These are phyloP conservation scores for Scaptomyza caliginosa DNA, from an alignment of 2,888 invertebrate species.

Conservation along the genomic window DNA sequence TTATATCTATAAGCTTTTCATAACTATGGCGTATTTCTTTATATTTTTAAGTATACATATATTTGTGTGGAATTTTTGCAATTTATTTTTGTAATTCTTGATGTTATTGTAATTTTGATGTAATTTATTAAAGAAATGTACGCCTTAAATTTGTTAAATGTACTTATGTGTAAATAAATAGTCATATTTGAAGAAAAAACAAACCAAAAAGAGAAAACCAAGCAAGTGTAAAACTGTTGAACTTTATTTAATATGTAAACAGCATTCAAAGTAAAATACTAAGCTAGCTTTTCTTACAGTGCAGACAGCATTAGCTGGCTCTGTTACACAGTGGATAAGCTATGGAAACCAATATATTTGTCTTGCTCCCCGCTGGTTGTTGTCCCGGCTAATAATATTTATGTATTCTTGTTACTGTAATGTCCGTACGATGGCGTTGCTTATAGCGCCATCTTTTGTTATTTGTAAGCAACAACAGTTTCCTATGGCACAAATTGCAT, in stretches of 20 bases:
- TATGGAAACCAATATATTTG: not conserved
- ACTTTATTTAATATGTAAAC: not conserved
- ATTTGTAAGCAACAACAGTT: not conserved
- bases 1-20: conserved; percentile 43
- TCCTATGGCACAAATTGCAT: too few relatives aligned
- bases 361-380: conserved; percentile 14
- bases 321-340: not conserved
- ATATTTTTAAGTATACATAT: conserved; percentile 1
- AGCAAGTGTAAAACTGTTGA: not conserved
- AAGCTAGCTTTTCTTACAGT: conserved; percentile 24
- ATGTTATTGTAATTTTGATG: conserved; percentile 44
- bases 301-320: not conserved
- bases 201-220: not conserved
- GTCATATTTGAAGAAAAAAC: conserved; percentile 48
- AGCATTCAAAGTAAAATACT: too few relatives aligned
- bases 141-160: conserved; percentile 66
- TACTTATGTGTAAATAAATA: conserved; percentile 71
- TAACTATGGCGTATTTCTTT: conserved; percentile 19
- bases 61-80: conserved; percentile 10
- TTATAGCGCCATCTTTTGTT: conserved; percentile 9
- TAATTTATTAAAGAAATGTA: conserved; percentile 46
- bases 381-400: conserved; percentile 7
- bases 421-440: not conserved
- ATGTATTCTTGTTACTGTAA: not conserved
- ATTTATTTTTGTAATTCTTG: conserved; percentile 34